Conservation (phyloP, 2,888 invertebrate genomes). For the Acleris sparsana region DNA sequence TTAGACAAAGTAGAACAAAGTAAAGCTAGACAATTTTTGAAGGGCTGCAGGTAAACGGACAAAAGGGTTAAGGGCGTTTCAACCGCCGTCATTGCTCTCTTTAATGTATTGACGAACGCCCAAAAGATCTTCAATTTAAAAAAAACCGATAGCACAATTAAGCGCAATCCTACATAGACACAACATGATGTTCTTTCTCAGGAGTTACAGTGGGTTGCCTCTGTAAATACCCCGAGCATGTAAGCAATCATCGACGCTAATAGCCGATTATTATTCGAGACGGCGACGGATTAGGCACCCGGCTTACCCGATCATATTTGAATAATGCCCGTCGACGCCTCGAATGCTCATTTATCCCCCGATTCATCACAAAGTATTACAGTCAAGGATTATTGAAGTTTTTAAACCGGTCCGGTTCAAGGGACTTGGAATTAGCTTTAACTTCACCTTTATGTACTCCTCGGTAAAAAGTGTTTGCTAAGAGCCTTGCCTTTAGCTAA, state of each 20-base stretch:
- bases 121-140: no score
- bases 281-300: slow-evolving; percentile 50
- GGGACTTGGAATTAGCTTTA: slow-evolving; percentile 6
- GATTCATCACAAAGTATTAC: slow-evolving; percentile 64
- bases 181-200: slow-evolving; percentile 9
- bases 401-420: slow-evolving; percentile 41
- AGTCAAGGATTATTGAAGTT: slow-evolving; percentile 56
- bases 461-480: slow-evolving; percentile 14
- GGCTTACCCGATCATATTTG: slow-evolving; percentile 65
- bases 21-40: no score
- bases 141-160: no score
- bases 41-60: no score
- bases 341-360: slow-evolving; percentile 58
- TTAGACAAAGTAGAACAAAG: no score
- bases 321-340: slow-evolving; percentile 60
- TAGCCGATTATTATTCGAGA: slow-evolving; percentile 48
- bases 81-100: no score
- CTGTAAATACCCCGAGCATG: slow-evolving; percentile 5
- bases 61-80: no score
- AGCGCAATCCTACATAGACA: neutral
- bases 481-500: slow-evolving; percentile 1
- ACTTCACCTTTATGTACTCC: slow-evolving; percentile 17
- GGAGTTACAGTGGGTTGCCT: slow-evolving; percentile 24
- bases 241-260: slow-evolving; percentile 25
- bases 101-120: no score